Evolutionary conservation across 1,140 invertebrate species (phyloP), one percentile per base, ranked within the genome.

Genomic region (Zophobas atratus): DNA sequence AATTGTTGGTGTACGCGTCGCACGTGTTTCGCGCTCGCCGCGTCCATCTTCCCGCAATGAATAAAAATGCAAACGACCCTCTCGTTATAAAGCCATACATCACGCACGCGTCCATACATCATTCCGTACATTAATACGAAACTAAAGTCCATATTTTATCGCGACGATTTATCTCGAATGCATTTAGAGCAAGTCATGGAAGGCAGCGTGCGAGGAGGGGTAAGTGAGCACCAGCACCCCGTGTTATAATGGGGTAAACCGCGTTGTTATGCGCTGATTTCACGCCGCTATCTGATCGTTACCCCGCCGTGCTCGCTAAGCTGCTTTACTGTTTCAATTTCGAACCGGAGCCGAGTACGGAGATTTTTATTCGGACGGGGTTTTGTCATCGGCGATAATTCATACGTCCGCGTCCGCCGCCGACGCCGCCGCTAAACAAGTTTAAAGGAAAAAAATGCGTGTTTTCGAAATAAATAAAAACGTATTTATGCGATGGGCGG

Each of bases 181-280:
- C 82, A 84, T 84, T 83, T 84, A 82, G 77, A 74, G 78, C 70
- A 81, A 84, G 81, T 82, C 77, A 80, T 77, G 74, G 60, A 76
- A 76, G 70, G 77, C 73, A 72, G 77, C 73, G 80, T 80, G 78
- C 67, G 74, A 73, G 75, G 76, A 63, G 77, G 73, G 81, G 75
- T 70, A 82, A 80, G 77, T 79, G 77, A 79, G 76, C 75, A 77
- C 73, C 73, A 73, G 46, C 55, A 46, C 71, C 49, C 71, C 80
- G 78, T 80, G 81, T 85, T 85, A 84, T 85, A 85, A 85, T 85
- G 82, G 84, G 84, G 83, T 85, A 84, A 85, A 85, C 84, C 84
- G 82, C 84, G 84, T 85, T 85, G 84, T 85, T 85, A 85, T 85
- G 84, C 84, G 84, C 84, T 83, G 84, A 85, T 85, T 85, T 85